phyloP scores from a whole-genome alignment of 2,888 invertebrate species.

The Ornithoptera priamus region DNA sequence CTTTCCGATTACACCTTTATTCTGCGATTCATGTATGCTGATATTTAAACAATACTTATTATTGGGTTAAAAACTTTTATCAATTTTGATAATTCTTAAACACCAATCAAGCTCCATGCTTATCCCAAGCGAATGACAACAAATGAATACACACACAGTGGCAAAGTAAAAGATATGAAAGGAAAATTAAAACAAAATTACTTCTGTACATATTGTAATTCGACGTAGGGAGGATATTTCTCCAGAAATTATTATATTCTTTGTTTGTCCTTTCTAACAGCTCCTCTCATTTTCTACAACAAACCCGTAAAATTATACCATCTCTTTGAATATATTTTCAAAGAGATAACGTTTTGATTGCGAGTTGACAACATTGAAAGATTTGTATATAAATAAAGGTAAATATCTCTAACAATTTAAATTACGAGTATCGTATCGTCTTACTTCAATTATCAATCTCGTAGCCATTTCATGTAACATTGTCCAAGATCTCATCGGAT shows the following conservation, averaged over 20 bases:
- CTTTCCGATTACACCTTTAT: too few relatives aligned
- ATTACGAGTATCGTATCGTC: background rate
- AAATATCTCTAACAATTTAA: background rate
- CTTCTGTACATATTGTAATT: background rate
- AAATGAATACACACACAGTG: too few relatives aligned
- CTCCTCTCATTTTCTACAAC: background rate
- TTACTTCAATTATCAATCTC: background rate
- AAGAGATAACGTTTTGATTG: background rate
- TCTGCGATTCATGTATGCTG: too few relatives aligned
- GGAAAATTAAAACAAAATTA: background rate
- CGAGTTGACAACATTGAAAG: background rate
- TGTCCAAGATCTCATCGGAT: background rate
- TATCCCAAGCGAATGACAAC: too few relatives aligned
- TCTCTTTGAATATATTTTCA: background rate
- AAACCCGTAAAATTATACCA: background rate
- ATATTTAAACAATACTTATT: too few relatives aligned
- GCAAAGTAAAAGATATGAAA: too few relatives aligned
- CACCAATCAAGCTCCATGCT: too few relatives aligned
- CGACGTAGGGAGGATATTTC: background rate
- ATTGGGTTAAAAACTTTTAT: too few relatives aligned
- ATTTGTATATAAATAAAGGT: background rate
- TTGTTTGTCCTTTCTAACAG: background rate
- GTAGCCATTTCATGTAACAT: background rate
- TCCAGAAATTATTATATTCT: background rate
- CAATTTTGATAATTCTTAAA: too few relatives aligned